A percentile compares a stretch with the other conserved stretches of the same genome.
phyloP scores from a whole-genome alignment of 2,888 invertebrate genomes.

The Corbicula japonica region DNA sequence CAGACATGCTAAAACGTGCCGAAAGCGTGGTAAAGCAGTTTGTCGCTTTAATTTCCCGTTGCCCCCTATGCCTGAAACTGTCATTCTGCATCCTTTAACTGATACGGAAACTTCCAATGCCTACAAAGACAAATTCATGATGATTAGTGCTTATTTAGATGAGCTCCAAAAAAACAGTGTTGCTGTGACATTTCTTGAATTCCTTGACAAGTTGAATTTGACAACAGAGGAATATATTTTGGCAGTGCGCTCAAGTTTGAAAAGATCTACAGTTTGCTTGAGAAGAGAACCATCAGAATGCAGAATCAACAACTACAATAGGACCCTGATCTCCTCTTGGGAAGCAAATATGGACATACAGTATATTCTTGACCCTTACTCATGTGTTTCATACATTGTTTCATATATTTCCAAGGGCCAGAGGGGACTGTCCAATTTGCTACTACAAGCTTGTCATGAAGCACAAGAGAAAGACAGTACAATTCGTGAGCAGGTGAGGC shows the following conservation, averaged over 20 bases:
- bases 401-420: constrained; percentile 66
- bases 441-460: constrained; percentile 44
- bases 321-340: constrained; percentile 36
- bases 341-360: constrained; percentile 60
- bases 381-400: constrained; percentile 63
- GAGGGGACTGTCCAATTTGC: constrained; percentile 31
- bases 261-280: constrained; percentile 26
- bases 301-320: constrained; percentile 45
- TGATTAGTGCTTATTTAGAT: too few species aligned
- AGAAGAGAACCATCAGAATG: constrained; percentile 28
- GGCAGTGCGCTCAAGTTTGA: constrained; percentile 30
- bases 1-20: too few species aligned
- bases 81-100: constrained; percentile 22
- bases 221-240: constrained; percentile 28
- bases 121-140: too few species aligned
- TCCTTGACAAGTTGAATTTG: constrained; percentile 6
- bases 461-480: constrained; percentile 29
- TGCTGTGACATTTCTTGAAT: background rate
- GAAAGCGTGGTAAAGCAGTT: constrained; percentile 20
- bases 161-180: too few species aligned
- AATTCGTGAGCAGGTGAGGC: too few species aligned
- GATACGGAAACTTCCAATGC: too few species aligned
- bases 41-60: too few species aligned
- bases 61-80: constrained; percentile 34
- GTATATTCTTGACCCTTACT: constrained; percentile 61